Percentiles rank a stretch among this genome's conserved stretches.
Conservation (phyloP, 2,113 vertebrate genomes). For the Ptilonorhynchus violaceus region DNA sequence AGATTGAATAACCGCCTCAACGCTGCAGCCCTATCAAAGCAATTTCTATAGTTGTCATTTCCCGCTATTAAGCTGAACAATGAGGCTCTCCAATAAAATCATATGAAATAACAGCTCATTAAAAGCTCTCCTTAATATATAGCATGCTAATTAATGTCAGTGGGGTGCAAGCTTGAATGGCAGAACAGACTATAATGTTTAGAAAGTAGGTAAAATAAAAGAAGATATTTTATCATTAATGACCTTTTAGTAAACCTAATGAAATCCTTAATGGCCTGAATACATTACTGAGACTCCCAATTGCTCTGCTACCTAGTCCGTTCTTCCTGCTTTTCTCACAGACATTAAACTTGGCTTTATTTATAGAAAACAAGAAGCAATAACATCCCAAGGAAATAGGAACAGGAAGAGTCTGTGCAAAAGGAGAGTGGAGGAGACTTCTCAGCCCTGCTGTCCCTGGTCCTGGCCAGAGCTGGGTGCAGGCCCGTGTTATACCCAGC, state of each 20-base stretch:
- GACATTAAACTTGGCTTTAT: conserved; percentile 20
- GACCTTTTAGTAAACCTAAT: conserved; percentile 77
- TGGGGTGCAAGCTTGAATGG: conserved; percentile 74
- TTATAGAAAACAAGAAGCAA: conserved; percentile 1
- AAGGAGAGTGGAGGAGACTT: not conserved
- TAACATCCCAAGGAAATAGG: not conserved
- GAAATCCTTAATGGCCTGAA: conserved; percentile 76
- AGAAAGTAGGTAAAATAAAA: conserved; percentile 74
- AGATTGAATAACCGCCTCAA: conserved; percentile 39
- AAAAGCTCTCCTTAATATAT: conserved; percentile 78
- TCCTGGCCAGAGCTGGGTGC: not conserved
- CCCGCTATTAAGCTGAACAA: conserved; percentile 79
- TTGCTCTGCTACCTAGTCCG: conserved; percentile 67
- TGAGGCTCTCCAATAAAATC: conserved; percentile 71
- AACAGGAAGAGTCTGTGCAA: not conserved
- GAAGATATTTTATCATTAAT: conserved; percentile 78
- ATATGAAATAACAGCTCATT: conserved; percentile 79
- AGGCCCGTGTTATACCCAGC: not conserved
- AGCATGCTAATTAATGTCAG: conserved; percentile 82
- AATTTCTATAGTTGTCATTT: conserved; percentile 73
- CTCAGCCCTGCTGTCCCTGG: not conserved
- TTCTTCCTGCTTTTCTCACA: conserved; percentile 50
- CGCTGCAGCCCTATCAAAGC: conserved; percentile 66
- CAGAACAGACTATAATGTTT: conserved; percentile 75
- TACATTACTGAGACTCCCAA: conserved; percentile 67